Percentiles rank a stretch among this genome's conserved stretches.
Conservation (phyloP, 2,113 vertebrate genomes). For the Ascaphus truei region DNA sequence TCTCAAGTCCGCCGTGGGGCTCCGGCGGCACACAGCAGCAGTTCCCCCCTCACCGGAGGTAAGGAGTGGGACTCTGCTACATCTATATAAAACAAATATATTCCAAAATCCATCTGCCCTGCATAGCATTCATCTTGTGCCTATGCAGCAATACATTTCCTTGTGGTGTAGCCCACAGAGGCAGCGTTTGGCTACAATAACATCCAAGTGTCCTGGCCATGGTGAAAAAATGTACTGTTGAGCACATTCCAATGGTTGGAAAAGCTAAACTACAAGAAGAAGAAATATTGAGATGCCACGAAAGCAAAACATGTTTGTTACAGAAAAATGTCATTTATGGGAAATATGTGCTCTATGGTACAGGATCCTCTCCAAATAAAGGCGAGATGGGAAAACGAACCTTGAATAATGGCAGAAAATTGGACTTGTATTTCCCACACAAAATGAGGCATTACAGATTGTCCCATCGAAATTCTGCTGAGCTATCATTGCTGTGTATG, state of each 20-base stretch:
- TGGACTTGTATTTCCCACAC: no score
- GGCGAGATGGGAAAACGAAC: neutral
- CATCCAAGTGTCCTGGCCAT: constrained; percentile 21
- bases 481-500: no score
- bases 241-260: constrained; percentile 34
- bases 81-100: neutral
- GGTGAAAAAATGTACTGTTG: constrained; percentile 22
- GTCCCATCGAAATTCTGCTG: no score
- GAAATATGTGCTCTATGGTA: neutral
- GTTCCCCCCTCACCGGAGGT: no score
- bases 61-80: no score
- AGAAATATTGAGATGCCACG: constrained; percentile 23
- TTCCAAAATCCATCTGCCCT: neutral
- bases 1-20: no score
- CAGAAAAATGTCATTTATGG: constrained; percentile 31
- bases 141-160: constrained; percentile 5
- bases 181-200: neutral
- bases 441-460: no score
- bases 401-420: neutral
- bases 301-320: constrained; percentile 33
- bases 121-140: neutral
- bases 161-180: constrained; percentile 20
- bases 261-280: constrained; percentile 14
- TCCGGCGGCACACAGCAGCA: no score
- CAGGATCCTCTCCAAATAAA: neutral